Percentiles rank a stretch among this genome's conserved stretches.
phyloP scores from a whole-genome alignment of 2,888 invertebrate species.

The Apamea crenata region DNA sequence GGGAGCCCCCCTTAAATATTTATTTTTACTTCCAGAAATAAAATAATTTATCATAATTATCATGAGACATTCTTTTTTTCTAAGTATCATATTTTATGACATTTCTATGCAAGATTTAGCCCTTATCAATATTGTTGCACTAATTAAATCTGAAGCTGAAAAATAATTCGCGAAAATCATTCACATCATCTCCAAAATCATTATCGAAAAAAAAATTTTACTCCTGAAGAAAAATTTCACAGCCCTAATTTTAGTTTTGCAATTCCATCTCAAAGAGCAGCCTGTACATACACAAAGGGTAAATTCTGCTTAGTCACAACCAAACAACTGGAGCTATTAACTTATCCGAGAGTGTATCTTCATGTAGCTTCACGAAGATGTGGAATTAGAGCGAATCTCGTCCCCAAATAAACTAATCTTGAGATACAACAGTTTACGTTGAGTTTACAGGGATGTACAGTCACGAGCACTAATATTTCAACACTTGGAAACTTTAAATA shows the following conservation, averaged over 20 bases:
- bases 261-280: background rate
- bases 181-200: too few relatives aligned
- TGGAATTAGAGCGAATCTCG: conserved; percentile 38
- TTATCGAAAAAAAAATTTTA: background rate
- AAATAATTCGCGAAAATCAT: too few relatives aligned
- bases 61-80: background rate
- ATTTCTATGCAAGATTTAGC: background rate
- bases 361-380: conserved; percentile 32
- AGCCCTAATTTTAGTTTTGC: background rate
- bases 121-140: background rate
- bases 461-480: too few relatives aligned
- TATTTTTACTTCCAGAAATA: background rate
- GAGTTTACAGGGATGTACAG: too few relatives aligned
- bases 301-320: conserved; percentile 50
- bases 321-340: conserved; percentile 50
- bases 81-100: too few relatives aligned
- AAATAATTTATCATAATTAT: background rate
- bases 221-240: background rate
- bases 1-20: too few relatives aligned
- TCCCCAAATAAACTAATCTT: conserved; percentile 22
- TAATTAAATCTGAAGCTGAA: background rate
- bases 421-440: background rate
- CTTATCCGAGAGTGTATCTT: conserved; percentile 46
- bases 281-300: conserved; percentile 37
- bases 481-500: too few relatives aligned